These are phyloP conservation scores for Chymomyza fuscimana DNA, from an alignment of 2,888 invertebrate species.

Conservation along the genomic window DNA sequence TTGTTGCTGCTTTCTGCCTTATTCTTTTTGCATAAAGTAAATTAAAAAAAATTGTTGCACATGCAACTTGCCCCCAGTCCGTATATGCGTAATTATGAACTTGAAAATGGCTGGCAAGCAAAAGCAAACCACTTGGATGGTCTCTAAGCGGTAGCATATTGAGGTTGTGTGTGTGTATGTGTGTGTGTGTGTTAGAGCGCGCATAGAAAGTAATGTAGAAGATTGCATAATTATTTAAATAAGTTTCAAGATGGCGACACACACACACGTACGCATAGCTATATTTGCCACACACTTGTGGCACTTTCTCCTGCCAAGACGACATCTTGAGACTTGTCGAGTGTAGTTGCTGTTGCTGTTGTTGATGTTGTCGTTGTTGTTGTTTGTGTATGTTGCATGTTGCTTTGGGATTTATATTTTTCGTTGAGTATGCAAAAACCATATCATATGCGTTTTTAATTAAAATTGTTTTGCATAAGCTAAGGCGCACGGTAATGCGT, in stretches of 20 bases:
- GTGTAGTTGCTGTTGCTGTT: conserved; percentile 30
- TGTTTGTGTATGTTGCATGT: not conserved
- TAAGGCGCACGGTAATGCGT: conserved; percentile 1
- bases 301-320: conserved; percentile 7
- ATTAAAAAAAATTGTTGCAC: conserved; percentile 55
- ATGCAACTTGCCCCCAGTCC: conserved; percentile 38
- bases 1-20: conserved; percentile 22
- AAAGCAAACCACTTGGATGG: conserved; percentile 22
- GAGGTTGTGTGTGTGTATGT: not conserved
- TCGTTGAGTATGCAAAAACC: conserved; percentile 13
- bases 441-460: conserved; percentile 33
- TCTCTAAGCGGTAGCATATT: conserved; percentile 12
- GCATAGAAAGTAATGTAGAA: conserved; percentile 23
- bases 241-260: conserved; percentile 24
- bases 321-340: conserved; percentile 66
- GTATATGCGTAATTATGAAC: conserved; percentile 70
- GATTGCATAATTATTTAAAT: conserved; percentile 68
- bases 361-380: conserved; percentile 7
- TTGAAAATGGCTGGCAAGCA: conserved; percentile 56
- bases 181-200: not conserved
- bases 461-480: conserved; percentile 23
- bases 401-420: conserved; percentile 4
- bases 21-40: conserved; percentile 58
- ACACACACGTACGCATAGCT: not conserved
- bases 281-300: not conserved